Conservation (phyloP, 2,888 invertebrate genomes). For the Notocelia uddmanniana region DNA sequence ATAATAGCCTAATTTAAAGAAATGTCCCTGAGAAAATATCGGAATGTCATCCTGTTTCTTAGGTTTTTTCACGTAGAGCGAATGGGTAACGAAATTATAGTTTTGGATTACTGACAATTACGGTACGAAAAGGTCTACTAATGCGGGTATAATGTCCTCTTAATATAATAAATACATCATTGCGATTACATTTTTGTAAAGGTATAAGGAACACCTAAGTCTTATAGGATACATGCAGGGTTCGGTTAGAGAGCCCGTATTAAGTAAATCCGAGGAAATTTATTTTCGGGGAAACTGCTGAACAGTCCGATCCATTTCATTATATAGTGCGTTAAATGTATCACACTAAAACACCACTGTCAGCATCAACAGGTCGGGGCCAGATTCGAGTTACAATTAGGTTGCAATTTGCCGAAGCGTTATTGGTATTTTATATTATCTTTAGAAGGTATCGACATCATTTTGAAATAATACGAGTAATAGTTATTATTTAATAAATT, state of each 20-base stretch:
- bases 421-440: too few relatives aligned
- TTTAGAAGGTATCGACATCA: too few relatives aligned
- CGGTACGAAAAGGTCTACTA: constrained; percentile 52
- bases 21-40: constrained; percentile 85
- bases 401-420: too few relatives aligned
- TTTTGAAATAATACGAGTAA: too few relatives aligned
- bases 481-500: too few relatives aligned
- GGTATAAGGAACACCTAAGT: not conserved
- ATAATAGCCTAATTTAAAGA: constrained; percentile 84
- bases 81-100: constrained; percentile 70
- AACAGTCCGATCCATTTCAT: too few relatives aligned
- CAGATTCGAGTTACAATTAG: too few relatives aligned
- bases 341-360: too few relatives aligned
- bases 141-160: constrained; percentile 37
- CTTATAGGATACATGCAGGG: not conserved
- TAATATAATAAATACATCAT: constrained; percentile 34
- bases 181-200: constrained; percentile 4
- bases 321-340: too few relatives aligned
- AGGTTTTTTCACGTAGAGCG: constrained; percentile 67
- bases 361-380: too few relatives aligned
- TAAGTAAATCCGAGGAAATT: too few relatives aligned
- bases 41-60: constrained; percentile 81
- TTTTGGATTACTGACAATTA: constrained; percentile 68
- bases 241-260: not conserved
- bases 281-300: too few relatives aligned